phyloP scores from a whole-genome alignment of 2,113 vertebrate genomes.

The Austrofundulus limnaeus region DNA sequence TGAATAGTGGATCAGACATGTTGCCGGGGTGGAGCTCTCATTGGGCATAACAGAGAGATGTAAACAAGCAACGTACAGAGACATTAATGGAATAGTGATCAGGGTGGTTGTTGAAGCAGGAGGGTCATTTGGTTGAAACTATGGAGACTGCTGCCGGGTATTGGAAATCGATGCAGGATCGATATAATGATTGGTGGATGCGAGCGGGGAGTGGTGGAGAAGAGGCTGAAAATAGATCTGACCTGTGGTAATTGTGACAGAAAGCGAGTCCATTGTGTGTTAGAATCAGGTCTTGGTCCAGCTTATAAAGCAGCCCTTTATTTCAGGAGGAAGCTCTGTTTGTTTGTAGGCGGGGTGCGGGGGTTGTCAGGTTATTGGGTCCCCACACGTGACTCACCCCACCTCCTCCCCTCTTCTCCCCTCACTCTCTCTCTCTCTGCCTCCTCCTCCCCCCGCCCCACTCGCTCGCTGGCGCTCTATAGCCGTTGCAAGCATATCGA shows the following conservation, averaged over 20 bases:
- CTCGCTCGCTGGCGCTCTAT: constrained; percentile 62
- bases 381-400: constrained; percentile 48
- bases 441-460: constrained; percentile 21
- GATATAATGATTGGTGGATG: constrained; percentile 57
- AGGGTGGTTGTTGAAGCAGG: constrained; percentile 43
- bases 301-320: constrained; percentile 75
- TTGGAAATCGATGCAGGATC: constrained; percentile 62
- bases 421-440: constrained; percentile 13
- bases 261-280: constrained; percentile 68
- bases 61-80: constrained; percentile 36
- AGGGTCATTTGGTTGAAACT: constrained; percentile 54
- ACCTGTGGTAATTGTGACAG: constrained; percentile 73
- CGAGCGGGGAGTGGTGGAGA: constrained; percentile 62
- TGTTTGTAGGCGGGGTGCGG: constrained; percentile 51
- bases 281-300: constrained; percentile 74
- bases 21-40: constrained; percentile 53
- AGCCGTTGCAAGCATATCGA: constrained; percentile 84
- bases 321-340: constrained; percentile 76
- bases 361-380: constrained; percentile 72
- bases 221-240: constrained; percentile 69
- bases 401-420: constrained; percentile 1
- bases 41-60: constrained; percentile 36
- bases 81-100: constrained; percentile 54
- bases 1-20: constrained; percentile 61
- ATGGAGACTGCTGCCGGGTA: constrained; percentile 36